phyloP scores from a whole-genome alignment of 2,113 vertebrate species.

The Elephas maximus region DNA sequence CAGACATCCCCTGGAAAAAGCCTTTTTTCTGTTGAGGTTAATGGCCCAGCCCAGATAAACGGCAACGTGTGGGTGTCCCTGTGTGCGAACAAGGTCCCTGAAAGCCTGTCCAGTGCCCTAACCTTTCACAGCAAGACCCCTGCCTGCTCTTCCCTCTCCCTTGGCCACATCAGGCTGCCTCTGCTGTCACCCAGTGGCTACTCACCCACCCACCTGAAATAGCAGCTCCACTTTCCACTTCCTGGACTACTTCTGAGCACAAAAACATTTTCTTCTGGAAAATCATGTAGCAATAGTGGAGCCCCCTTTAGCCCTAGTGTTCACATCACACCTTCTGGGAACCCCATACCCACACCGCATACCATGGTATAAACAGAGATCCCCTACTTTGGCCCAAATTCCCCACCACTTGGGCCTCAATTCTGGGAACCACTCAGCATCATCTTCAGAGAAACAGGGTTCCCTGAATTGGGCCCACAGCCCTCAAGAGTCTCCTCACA shows the following conservation, averaged over 20 bases:
- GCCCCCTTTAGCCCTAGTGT: neutral
- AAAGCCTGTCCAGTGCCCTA: slow-evolving; percentile 49
- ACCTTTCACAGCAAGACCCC: neutral
- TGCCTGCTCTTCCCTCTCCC: neutral
- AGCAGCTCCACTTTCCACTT: neutral
- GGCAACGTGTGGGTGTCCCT: slow-evolving; percentile 81
- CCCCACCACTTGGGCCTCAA: neutral
- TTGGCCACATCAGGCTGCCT: neutral
- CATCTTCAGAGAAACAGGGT: slow-evolving; percentile 32
- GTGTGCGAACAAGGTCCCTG: slow-evolving; percentile 57
- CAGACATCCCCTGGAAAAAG: slow-evolving; percentile 85
- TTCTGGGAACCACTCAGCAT: slow-evolving; percentile 62
- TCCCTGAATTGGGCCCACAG: slow-evolving; percentile 30
- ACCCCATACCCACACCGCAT: accelerated
- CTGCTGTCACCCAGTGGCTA: neutral
- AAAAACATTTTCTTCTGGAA: neutral
- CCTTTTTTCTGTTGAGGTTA: slow-evolving; percentile 89
- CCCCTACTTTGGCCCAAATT: neutral
- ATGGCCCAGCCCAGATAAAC: slow-evolving; percentile 86
- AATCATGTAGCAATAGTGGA: accelerated
- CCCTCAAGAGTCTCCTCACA: slow-evolving; percentile 25
- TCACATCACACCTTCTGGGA: neutral
- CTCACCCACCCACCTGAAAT: neutral
- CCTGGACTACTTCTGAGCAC: neutral
- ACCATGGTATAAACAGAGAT: neutral